Evolutionary conservation across 2,113 vertebrate genomes (phyloP).

Genomic region (Onychostoma macrolepis): DNA sequence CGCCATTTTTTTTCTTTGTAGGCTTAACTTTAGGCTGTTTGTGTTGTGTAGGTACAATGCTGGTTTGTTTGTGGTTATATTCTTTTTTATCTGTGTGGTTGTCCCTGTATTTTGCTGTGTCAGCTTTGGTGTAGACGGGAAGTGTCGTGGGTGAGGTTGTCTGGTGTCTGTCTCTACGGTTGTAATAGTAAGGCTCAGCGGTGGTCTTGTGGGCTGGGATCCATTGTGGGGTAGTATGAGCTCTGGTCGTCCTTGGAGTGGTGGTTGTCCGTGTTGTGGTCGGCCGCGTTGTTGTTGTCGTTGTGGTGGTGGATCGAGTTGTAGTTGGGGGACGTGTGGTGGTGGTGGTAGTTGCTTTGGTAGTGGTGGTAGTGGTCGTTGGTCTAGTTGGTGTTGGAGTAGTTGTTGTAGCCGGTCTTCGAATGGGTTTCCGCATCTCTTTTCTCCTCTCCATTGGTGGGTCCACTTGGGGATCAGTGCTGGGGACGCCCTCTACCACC

Average conservation of each 20-base stretch:
- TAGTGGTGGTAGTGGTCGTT: conserved; percentile 66
- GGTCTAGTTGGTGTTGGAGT: conserved; percentile 60
- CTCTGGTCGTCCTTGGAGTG: conserved; percentile 69
- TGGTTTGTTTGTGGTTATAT: conserved; percentile 69
- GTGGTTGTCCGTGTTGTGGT: conserved; percentile 67
- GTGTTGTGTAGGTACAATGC: conserved; percentile 70
- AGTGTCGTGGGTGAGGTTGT: conserved; percentile 67
- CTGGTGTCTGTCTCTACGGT: conserved; percentile 75
- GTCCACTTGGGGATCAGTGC: conserved; percentile 54
- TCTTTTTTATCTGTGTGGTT: conserved; percentile 85
- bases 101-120: conserved; percentile 77
- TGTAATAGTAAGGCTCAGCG: conserved; percentile 74
- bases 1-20: conserved; percentile 81
- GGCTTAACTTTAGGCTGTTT: conserved; percentile 81
- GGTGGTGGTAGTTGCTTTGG: conserved; percentile 63
- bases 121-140: conserved; percentile 66
- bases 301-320: conserved; percentile 64
- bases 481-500: conserved; percentile 76
- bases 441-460: conserved; percentile 70
- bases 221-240: conserved; percentile 61
- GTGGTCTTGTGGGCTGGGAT: conserved; percentile 69
- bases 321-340: conserved; percentile 65
- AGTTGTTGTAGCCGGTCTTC: conserved; percentile 55
- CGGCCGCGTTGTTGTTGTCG: conserved; percentile 61
- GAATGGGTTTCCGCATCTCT: conserved; percentile 68